These are phyloP conservation scores for Acanthisitta chloris DNA, from an alignment of 2,113 vertebrate species.

Conservation along the genomic window DNA sequence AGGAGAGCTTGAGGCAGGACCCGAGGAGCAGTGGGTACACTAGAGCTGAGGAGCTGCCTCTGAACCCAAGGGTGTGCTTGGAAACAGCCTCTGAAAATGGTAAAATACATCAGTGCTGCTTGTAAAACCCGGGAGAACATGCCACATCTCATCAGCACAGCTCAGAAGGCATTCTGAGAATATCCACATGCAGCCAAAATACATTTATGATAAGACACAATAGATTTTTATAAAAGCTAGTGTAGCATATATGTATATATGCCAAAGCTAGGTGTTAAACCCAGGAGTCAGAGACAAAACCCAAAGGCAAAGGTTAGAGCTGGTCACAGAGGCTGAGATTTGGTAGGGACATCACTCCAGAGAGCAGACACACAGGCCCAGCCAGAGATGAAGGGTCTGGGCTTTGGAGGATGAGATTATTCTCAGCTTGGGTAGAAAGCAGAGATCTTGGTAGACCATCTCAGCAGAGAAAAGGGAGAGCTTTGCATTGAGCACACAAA, in stretches of 20 bases:
- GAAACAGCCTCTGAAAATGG: background rate
- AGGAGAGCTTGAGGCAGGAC: background rate
- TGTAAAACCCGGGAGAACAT: background rate
- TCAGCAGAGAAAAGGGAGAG: background rate
- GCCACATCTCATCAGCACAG: background rate
- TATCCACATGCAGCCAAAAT: background rate
- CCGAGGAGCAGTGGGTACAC: fast-evolving
- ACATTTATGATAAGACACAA: background rate
- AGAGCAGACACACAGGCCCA: fast-evolving
- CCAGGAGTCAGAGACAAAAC: background rate
- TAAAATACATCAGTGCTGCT: background rate
- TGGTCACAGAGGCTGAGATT: background rate
- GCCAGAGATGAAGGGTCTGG: background rate
- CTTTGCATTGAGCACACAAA: fast-evolving
- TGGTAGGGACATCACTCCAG: background rate
- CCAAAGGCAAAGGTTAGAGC: background rate
- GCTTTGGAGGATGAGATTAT: background rate
- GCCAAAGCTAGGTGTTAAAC: background rate
- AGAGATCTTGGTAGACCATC: background rate
- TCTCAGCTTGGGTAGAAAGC: background rate
- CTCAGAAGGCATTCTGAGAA: background rate
- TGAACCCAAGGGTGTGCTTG: background rate
- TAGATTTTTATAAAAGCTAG: background rate
- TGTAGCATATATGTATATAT: background rate
- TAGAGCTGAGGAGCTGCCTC: background rate